Evolutionary conservation across 2,797 vertebrate genomes (phyloP), one percentile per base, ranked within the genome.

Genomic region (Silurus lanzhouensis): DNA sequence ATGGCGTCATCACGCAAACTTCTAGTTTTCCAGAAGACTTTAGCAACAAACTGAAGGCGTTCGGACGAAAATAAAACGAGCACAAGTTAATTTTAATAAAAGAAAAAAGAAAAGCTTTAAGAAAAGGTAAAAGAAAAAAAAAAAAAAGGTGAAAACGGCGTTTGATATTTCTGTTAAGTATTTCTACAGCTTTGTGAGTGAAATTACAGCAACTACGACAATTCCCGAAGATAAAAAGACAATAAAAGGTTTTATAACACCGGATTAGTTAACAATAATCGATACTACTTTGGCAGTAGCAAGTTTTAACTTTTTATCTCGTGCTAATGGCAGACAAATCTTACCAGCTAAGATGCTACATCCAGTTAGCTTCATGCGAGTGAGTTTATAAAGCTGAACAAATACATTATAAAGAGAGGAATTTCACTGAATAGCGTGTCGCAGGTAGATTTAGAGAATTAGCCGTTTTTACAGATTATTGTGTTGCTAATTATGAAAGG

Each of bases 291-390:
- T 61, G 58, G 25, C 85, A 57, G 75, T 25, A 72, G 19, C 6
- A 63, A 85, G 48, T 83, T 22, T 38, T 15, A 84, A 84, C 86
- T 87, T 84, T 87, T 87, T 84, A 81, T 76, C 5, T 48, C 58
- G 77, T 5, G 64, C 76, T 83, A 83, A 84, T 14, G 70, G 67
- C 66, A 74, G 68, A 27, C 71, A 77, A 48, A 80, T 75, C 77
- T 6, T 44, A 0, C n/a, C 44, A 67, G 82, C 82, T 84, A 81
- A 84, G 12, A 61, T 61, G 85, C 85, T 86, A 86, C 31, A 81
- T 81, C 38, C 63, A 81, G 38, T 84, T 83, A 84, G 82, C 86
- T 60, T 27, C 63, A 75, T 63, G 31, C 61, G 52, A 81, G 46
- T 61, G 79, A 84, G 60, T 84, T 81, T 74, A 64, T 48, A 8